Evolutionary conservation across 2,797 vertebrate genomes (phyloP).

Genomic region (Macroramphosus scolopax): DNA sequence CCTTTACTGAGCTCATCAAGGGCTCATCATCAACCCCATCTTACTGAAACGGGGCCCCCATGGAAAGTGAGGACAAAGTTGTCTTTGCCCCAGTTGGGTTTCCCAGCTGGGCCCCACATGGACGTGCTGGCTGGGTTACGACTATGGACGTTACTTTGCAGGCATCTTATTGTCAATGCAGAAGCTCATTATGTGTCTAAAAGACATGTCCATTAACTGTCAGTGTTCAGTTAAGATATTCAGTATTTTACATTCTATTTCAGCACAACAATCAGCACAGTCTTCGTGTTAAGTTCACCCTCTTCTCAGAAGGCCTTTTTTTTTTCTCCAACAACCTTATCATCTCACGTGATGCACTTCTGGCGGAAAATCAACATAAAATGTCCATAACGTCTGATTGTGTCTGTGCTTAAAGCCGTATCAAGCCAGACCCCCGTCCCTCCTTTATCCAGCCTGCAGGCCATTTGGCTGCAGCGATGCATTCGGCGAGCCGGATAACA

Average conservation of each 20-base stretch:
- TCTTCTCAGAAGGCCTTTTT: constrained; percentile 24
- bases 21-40: too few relatives aligned
- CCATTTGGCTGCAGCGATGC: constrained; percentile 66
- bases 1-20: too few relatives aligned
- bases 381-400: constrained; percentile 64
- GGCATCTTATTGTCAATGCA: too few relatives aligned
- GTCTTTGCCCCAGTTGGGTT: too few relatives aligned
- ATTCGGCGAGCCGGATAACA: constrained; percentile 61
- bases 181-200: too few relatives aligned
- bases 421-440: constrained; percentile 42
- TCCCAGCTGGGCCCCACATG: too few relatives aligned
- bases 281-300: constrained; percentile 18
- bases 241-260: constrained; percentile 2
- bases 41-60: too few relatives aligned
- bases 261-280: constrained; percentile 1
- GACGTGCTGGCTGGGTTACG: too few relatives aligned
- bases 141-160: too few relatives aligned
- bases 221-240: too few relatives aligned
- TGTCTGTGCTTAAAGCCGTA: constrained; percentile 61
- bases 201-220: too few relatives aligned
- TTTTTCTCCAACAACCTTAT: constrained; percentile 64
- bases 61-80: too few relatives aligned
- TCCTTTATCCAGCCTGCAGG: constrained; percentile 60
- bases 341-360: background rate
- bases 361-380: constrained; percentile 42